phyloP scores from a whole-genome alignment of 2,113 vertebrate genomes.

The Mormyrus iriodes region DNA sequence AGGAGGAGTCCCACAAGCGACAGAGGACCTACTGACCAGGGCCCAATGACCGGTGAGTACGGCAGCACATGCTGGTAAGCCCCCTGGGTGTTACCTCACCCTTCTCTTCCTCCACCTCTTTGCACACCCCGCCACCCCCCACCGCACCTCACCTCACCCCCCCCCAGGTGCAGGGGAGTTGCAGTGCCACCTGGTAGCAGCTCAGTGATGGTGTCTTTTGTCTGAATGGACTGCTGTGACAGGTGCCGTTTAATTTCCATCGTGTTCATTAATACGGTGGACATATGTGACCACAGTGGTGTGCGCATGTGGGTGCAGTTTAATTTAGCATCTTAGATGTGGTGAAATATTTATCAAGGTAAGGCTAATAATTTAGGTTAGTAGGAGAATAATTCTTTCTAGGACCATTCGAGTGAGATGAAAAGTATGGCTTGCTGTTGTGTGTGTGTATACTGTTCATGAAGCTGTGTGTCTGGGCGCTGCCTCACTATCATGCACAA shows the following conservation, averaged over 20 bases:
- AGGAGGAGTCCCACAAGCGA: constrained; percentile 87
- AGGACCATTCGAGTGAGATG: neutral
- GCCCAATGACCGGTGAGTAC: constrained; percentile 16
- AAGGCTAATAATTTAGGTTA: neutral
- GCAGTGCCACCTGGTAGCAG: neutral
- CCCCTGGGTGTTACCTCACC: neutral
- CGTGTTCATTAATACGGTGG: neutral
- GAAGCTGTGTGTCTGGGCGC: too few relatives aligned
- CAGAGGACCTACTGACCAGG: constrained; percentile 80
- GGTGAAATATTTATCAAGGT: neutral
- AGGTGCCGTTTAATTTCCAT: neutral
- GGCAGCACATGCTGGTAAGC: neutral
- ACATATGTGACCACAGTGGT: neutral
- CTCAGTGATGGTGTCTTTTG: neutral
- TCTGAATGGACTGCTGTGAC: neutral
- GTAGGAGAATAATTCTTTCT: neutral
- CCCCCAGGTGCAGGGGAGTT: neutral
- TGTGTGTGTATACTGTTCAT: neutral
- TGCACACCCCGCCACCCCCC: neutral
- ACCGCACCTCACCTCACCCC: neutral
- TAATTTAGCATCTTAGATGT: neutral
- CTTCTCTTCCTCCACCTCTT: neutral
- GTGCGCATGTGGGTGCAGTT: neutral
- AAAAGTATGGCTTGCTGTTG: neutral
- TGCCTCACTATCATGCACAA: too few relatives aligned